phyloP scores from a whole-genome alignment of 2,113 vertebrate species.

The Sigmodon hispidus region DNA sequence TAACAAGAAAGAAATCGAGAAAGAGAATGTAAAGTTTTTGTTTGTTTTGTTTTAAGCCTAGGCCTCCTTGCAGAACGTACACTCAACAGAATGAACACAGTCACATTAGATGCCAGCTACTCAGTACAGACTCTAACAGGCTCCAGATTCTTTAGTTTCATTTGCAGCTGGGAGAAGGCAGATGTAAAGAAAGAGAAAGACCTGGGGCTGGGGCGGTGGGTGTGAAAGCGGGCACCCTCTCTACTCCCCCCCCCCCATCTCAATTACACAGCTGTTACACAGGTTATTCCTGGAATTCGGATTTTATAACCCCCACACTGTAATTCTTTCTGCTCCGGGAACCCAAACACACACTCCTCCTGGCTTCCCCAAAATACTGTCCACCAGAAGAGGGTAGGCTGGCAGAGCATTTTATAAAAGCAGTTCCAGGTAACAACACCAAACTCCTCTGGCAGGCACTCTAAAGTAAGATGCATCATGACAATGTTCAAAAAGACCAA shows the following conservation, averaged over 20 bases:
- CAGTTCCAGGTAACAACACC: not conserved
- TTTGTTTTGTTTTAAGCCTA: not conserved
- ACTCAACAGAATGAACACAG: conserved; percentile 65
- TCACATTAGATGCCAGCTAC: conserved; percentile 78
- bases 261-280: conserved; percentile 83
- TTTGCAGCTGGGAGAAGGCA: conserved; percentile 9
- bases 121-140: conserved; percentile 77
- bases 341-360: conserved; percentile 61
- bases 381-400: not conserved
- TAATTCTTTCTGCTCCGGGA: conserved; percentile 60
- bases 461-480: conserved; percentile 43
- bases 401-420: not conserved
- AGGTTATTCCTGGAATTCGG: conserved; percentile 85
- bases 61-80: conserved; percentile 10
- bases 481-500: conserved; percentile 64
- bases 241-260: conserved; percentile 50
- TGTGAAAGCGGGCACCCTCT: conserved; percentile 74
- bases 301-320: conserved; percentile 77
- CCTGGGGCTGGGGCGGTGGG: conserved; percentile 42
- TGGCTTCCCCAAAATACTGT: conserved; percentile 24
- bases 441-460: conserved; percentile 27
- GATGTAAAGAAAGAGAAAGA: not conserved
- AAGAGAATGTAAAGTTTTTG: not conserved
- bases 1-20: conserved; percentile 43
- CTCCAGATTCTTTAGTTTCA: conserved; percentile 77